Conservation (phyloP, 2,888 invertebrate species). For the Pollenia angustigena region DNA sequence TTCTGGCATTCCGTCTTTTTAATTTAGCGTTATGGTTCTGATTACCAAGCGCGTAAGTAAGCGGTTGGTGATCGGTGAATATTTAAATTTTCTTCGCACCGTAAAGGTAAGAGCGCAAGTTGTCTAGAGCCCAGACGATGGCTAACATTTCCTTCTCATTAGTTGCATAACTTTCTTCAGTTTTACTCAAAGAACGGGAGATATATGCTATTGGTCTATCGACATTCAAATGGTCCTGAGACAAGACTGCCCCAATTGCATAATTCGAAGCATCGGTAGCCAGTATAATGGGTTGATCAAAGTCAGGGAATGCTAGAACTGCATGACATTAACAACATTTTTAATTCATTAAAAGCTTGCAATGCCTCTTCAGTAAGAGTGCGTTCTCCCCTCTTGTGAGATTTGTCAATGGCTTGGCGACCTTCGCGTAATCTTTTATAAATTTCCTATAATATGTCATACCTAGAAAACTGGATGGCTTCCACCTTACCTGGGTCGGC, state of each 20-base stretch:
- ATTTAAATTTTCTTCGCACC: conserved; percentile 50
- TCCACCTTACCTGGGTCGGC: conserved; percentile 49
- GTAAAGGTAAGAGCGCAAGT: conserved; percentile 43
- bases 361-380: conserved; percentile 49
- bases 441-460: conserved; percentile 69
- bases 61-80: conserved; percentile 6
- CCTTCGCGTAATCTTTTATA: conserved; percentile 66
- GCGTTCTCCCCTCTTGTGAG: conserved; percentile 69
- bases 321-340: not conserved
- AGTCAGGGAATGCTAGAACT: too few relatives aligned
- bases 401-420: conserved; percentile 69
- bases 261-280: conserved; percentile 72
- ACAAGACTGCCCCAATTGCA: conserved; percentile 63
- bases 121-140: conserved; percentile 48
- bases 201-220: conserved; percentile 19
- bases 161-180: not conserved
- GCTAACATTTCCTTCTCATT: conserved; percentile 55
- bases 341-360: conserved; percentile 68
- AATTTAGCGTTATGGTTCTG: conserved; percentile 36
- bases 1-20: conserved; percentile 61
- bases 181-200: conserved; percentile 29
- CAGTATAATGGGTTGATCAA: conserved; percentile 38
- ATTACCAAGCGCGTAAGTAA: conserved; percentile 37
- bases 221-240: conserved; percentile 45
- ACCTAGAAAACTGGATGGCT: conserved; percentile 63